Conservation (phyloP, 2,797 vertebrate genomes). For the Eurystomus glaucurus region DNA sequence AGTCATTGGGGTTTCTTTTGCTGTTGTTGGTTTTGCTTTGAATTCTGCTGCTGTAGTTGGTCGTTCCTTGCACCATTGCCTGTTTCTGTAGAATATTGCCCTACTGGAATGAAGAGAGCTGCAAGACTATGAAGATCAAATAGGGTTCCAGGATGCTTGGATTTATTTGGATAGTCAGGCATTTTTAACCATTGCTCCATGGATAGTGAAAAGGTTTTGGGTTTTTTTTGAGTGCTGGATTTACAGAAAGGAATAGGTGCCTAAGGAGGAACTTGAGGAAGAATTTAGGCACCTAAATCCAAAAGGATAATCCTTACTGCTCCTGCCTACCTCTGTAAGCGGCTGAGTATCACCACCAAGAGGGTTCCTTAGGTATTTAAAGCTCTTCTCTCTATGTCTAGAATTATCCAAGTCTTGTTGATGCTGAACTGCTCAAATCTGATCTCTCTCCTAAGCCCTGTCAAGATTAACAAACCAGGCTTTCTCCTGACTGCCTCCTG, state of each 20-base stretch:
- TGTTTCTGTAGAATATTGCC: not conserved
- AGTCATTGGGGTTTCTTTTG: not conserved
- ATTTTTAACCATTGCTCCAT: not conserved
- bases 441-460: slow-evolving; percentile 55
- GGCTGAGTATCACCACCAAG: slow-evolving; percentile 48
- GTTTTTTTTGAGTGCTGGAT: not conserved
- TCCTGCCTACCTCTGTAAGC: not conserved
- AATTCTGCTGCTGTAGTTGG: not conserved
- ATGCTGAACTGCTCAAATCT: slow-evolving; percentile 50
- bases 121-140: not conserved
- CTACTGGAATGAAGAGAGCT: not conserved
- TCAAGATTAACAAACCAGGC: not conserved
- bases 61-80: not conserved
- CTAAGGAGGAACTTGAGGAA: slow-evolving; percentile 4
- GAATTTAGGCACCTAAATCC: slow-evolving; percentile 52
- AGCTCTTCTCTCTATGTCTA: slow-evolving; percentile 1
- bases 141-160: not conserved
- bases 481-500: slow-evolving; percentile 40
- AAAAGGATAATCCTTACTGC: slow-evolving; percentile 37
- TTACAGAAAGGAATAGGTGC: not conserved
- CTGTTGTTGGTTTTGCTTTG: not conserved
- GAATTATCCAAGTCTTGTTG: slow-evolving; percentile 45
- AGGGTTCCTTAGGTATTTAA: slow-evolving; percentile 54
- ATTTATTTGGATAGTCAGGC: not conserved
- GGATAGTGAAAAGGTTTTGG: not conserved